phyloP scores from a whole-genome alignment of 2,888 invertebrate genomes.

The Mythimna albipuncta region DNA sequence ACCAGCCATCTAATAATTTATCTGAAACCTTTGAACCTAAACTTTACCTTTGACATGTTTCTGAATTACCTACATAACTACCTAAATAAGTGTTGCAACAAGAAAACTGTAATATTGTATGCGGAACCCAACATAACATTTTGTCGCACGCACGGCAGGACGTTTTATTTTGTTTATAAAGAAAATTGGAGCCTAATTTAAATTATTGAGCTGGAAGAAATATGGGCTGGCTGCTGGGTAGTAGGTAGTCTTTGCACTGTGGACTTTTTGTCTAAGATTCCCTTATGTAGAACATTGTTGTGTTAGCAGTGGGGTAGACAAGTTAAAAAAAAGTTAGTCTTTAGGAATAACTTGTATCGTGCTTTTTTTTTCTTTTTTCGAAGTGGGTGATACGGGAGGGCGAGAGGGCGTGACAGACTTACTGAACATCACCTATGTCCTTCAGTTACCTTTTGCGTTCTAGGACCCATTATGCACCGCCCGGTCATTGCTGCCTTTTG shows the following conservation, averaged over 20 bases:
- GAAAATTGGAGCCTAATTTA: conserved; percentile 63
- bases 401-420: too few relatives aligned
- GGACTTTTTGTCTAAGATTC: conserved; percentile 45
- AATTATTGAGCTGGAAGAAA: conserved; percentile 61
- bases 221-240: conserved; percentile 38
- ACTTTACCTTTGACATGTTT: background rate
- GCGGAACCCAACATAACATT: conserved; percentile 30
- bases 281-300: conserved; percentile 29
- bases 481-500: too few relatives aligned
- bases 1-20: background rate
- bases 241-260: conserved; percentile 9
- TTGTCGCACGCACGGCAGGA: conserved; percentile 24
- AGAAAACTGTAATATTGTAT: background rate
- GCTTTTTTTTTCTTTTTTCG: too few relatives aligned
- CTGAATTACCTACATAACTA: background rate
- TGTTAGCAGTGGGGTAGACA: background rate
- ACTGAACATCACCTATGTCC: too few relatives aligned
- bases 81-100: background rate
- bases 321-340: background rate
- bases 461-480: too few relatives aligned
- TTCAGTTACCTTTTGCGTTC: too few relatives aligned
- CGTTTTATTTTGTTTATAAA: conserved; percentile 50
- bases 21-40: background rate
- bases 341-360: too few relatives aligned
- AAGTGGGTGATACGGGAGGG: too few relatives aligned